Conservation (phyloP, 2,888 invertebrate species). For the Acronicta aceris region DNA sequence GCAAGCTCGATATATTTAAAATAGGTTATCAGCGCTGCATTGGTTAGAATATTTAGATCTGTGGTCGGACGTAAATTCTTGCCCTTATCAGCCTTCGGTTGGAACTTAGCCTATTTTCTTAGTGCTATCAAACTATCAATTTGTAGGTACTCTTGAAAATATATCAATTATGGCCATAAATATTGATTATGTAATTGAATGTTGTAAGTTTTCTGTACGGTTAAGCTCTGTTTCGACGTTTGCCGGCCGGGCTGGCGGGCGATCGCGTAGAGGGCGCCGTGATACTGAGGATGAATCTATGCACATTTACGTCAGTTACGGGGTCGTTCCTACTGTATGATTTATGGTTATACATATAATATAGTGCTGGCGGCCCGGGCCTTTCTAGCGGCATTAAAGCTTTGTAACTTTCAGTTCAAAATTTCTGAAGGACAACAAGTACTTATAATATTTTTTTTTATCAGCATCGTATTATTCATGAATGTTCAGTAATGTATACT, state of each 20-base stretch:
- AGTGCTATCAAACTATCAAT: slow-evolving; percentile 31
- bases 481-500: slow-evolving; percentile 9
- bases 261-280: slow-evolving; percentile 49
- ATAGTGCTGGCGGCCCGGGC: slow-evolving; percentile 28
- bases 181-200: slow-evolving; percentile 40
- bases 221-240: slow-evolving; percentile 36
- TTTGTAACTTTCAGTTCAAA: slow-evolving; percentile 15
- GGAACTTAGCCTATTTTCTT: slow-evolving; percentile 57
- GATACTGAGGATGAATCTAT: slow-evolving; percentile 54
- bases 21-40: slow-evolving; percentile 56
- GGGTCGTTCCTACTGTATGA: slow-evolving; percentile 45
- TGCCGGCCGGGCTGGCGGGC: slow-evolving; percentile 31
- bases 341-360: slow-evolving; percentile 52
- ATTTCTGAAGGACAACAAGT: slow-evolving; percentile 4
- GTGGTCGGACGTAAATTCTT: slow-evolving; percentile 47
- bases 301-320: slow-evolving; percentile 51
- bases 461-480: background rate
- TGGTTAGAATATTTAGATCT: slow-evolving; percentile 47
- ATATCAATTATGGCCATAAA: slow-evolving; percentile 31
- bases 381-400: slow-evolving; percentile 15
- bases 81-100: slow-evolving; percentile 51
- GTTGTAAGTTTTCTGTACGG: slow-evolving; percentile 37
- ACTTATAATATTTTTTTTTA: background rate
- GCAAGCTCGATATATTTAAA: slow-evolving; percentile 47
- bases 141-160: slow-evolving; percentile 21